phyloP scores from a whole-genome alignment of 2,888 invertebrate species.

The Lomographa bimaculata region DNA sequence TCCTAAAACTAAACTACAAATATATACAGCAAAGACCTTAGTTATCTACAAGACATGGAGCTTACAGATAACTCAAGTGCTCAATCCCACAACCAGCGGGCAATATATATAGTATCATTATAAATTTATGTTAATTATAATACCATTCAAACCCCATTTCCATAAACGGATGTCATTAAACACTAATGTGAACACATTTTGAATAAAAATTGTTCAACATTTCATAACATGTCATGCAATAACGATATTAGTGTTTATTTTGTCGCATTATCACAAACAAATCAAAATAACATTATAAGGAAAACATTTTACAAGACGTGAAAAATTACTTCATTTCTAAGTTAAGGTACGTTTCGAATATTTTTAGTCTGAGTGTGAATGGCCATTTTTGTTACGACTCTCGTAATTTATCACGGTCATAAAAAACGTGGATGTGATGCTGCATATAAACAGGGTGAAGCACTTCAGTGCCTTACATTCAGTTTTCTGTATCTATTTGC shows the following conservation, averaged over 20 bases:
- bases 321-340: conserved; percentile 21
- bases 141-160: conserved; percentile 15
- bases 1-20: too few relatives aligned
- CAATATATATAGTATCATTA: too few relatives aligned
- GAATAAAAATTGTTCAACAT: conserved; percentile 9
- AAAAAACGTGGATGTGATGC: too few relatives aligned
- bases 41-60: too few relatives aligned
- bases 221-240: conserved; percentile 41
- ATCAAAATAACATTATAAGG: conserved; percentile 34
- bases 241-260: conserved; percentile 38
- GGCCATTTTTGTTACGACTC: conserved; percentile 13
- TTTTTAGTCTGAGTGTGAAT: conserved; percentile 11
- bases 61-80: too few relatives aligned
- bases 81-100: too few relatives aligned
- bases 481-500: too few relatives aligned
- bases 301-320: conserved; percentile 26
- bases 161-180: conserved; percentile 22
- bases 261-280: conserved; percentile 31
- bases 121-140: too few relatives aligned
- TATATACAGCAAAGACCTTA: too few relatives aligned
- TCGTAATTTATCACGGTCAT: too few relatives aligned
- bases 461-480: too few relatives aligned
- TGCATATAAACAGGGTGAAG: too few relatives aligned
- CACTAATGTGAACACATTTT: conserved; percentile 13
- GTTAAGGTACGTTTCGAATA: conserved; percentile 5